These are phyloP conservation scores for Drosophila imparisetae DNA, from an alignment of 2,888 invertebrate genomes.

Conservation along the genomic window DNA sequence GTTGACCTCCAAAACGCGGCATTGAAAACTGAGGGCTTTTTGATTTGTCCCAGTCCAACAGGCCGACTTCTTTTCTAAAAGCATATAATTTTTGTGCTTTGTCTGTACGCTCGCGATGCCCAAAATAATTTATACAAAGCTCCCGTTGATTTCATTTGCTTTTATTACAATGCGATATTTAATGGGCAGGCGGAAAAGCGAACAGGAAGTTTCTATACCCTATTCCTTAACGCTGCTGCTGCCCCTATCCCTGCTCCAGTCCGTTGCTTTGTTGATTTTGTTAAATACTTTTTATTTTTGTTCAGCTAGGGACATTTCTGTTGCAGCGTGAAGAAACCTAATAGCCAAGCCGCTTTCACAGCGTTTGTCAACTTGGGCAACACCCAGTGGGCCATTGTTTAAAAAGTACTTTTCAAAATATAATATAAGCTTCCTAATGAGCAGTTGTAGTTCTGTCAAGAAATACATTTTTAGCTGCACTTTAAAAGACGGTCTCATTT, in stretches of 20 bases:
- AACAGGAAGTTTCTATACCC: slow-evolving; percentile 15
- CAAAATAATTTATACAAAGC: slow-evolving; percentile 77
- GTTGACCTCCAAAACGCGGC: slow-evolving; percentile 70
- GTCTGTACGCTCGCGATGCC: slow-evolving; percentile 51
- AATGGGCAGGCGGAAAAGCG: slow-evolving; percentile 39
- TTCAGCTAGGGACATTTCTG: slow-evolving; percentile 8
- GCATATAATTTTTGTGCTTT: slow-evolving; percentile 30
- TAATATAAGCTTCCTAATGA: slow-evolving; percentile 15
- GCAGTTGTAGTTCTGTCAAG: neutral
- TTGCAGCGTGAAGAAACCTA: slow-evolving; percentile 23
- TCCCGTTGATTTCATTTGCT: slow-evolving; percentile 68
- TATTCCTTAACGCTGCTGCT: neutral
- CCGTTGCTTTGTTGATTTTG: slow-evolving; percentile 61
- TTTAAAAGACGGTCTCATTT: neutral
- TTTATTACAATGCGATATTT: slow-evolving; percentile 59
- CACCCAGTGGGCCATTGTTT: neutral
- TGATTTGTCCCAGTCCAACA: slow-evolving; percentile 58
- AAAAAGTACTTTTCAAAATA: slow-evolving; percentile 7
- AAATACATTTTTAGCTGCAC: neutral
- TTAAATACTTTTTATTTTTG: slow-evolving; percentile 70
- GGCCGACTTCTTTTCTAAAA: neutral
- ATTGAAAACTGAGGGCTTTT: slow-evolving; percentile 65
- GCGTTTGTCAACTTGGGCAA: slow-evolving; percentile 5
- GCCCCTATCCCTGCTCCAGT: neutral
- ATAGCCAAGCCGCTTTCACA: slow-evolving; percentile 13